Evolutionary conservation across 2,797 vertebrate genomes (phyloP).

Genomic region (Gouania willdenowi): DNA sequence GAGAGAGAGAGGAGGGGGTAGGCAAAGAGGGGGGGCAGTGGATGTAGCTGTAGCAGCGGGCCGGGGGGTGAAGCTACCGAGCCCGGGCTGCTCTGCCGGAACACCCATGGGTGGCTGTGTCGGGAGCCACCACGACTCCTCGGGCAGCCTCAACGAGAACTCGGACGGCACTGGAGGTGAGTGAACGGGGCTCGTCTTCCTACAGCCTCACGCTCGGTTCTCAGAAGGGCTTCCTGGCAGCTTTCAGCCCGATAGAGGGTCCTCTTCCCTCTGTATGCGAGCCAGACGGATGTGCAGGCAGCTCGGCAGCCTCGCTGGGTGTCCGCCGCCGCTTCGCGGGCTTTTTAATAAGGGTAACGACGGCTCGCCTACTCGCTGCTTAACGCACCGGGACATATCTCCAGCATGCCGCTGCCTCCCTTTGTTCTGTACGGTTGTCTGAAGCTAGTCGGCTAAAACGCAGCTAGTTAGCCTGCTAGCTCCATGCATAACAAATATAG

Average conservation of each 20-base stretch:
- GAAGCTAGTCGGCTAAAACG: slow-evolving; percentile 54
- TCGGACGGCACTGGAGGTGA: slow-evolving; percentile 95
- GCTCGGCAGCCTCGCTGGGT: slow-evolving; percentile 4
- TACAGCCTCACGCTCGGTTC: slow-evolving; percentile 32
- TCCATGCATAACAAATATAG: slow-evolving; percentile 48
- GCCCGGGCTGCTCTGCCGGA: slow-evolving; percentile 72
- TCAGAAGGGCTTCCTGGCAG: slow-evolving; percentile 34
- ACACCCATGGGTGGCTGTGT: slow-evolving; percentile 98
- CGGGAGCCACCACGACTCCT: slow-evolving; percentile 97
- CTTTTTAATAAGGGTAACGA: background rate
- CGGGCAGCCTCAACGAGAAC: slow-evolving; percentile 97
- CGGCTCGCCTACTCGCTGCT: slow-evolving; percentile 7
- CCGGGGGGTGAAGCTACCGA: slow-evolving; percentile 71
- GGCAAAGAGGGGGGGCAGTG: slow-evolving; percentile 28
- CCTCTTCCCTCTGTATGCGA: slow-evolving; percentile 5
- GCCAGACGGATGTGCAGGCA: slow-evolving; percentile 28
- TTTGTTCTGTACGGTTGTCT: slow-evolving; percentile 51
- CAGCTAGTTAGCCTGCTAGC: slow-evolving; percentile 59
- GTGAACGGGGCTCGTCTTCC: slow-evolving; percentile 14
- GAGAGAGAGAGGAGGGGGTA: background rate
- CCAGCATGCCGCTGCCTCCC: slow-evolving; percentile 21
- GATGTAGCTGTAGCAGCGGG: slow-evolving; percentile 66
- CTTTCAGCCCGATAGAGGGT: no score
- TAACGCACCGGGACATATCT: slow-evolving; percentile 6
- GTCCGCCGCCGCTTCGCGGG: slow-evolving; percentile 2